Evolutionary conservation across 1,140 invertebrate species (phyloP).

Genomic region (Pantala flavescens): DNA sequence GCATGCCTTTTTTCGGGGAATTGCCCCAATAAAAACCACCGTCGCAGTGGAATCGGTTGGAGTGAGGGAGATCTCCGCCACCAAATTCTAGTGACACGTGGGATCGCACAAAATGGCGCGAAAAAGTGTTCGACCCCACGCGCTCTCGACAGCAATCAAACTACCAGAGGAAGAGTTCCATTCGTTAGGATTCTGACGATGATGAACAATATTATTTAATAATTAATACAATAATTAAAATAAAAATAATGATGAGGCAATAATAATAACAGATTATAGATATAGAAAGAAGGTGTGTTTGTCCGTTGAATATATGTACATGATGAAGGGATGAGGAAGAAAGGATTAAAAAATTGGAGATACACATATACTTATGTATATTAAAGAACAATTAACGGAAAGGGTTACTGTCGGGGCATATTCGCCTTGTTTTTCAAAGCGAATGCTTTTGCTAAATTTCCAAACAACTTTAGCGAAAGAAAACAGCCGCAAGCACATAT

Average conservation of each 20-base stretch:
- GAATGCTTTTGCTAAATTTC: too few species aligned
- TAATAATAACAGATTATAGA: background rate
- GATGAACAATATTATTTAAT: background rate
- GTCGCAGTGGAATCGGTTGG: background rate
- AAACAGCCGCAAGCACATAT: too few species aligned
- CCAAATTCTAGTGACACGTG: background rate
- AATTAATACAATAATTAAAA: background rate
- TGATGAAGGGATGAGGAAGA: background rate
- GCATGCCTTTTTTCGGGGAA: background rate
- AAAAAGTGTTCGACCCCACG: background rate
- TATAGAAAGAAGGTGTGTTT: background rate
- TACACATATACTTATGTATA: too few species aligned
- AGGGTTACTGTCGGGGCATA: too few species aligned
- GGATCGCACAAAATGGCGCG: background rate
- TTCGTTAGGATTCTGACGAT: background rate
- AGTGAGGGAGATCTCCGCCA: background rate
- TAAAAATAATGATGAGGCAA: background rate
- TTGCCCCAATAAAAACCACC: background rate
- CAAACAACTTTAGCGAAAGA: too few species aligned
- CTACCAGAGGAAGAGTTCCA: background rate
- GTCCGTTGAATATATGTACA: background rate
- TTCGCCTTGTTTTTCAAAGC: too few species aligned
- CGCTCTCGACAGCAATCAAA: background rate
- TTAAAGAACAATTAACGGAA: too few species aligned
- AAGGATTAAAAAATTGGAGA: too few species aligned